Percentiles rank a stretch among this genome's conserved stretches.
Evolutionary conservation across 2,113 vertebrate genomes (phyloP).

Genomic region (Sceloporus tristichus): DNA sequence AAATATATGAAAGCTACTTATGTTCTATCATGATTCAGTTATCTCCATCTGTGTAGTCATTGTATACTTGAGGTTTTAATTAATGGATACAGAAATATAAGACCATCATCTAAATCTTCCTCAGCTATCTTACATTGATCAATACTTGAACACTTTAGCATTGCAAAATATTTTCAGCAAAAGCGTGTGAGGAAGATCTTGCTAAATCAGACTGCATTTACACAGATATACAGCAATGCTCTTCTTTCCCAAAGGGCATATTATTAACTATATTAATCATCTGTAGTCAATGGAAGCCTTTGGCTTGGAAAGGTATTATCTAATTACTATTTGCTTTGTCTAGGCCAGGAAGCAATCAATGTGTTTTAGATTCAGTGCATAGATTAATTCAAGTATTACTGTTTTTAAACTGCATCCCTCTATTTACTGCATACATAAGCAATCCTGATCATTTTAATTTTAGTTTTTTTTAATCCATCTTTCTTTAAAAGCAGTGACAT

Average conservation of each 20-base stretch:
- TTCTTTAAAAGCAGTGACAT: no score
- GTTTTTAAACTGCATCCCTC: conserved; percentile 8
- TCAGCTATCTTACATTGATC: not conserved
- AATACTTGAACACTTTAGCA: conserved; percentile 28
- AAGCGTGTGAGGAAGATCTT: not conserved
- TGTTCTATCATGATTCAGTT: not conserved
- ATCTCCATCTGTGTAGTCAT: not conserved
- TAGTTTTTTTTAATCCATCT: not conserved
- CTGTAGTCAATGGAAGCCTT: not conserved
- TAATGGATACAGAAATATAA: not conserved
- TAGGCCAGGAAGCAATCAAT: conserved; percentile 1
- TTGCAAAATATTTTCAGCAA: conserved; percentile 36
- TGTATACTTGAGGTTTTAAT: not conserved
- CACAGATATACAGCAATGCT: not conserved
- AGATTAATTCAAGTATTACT: conserved; percentile 10
- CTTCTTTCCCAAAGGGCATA: conserved; percentile 12
- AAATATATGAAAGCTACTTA: not conserved
- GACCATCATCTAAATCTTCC: not conserved
- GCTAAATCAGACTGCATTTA: not conserved
- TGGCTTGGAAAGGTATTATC: conserved; percentile 22
- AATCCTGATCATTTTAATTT: conserved; percentile 2
- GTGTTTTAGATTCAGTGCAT: not conserved
- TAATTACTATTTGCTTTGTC: conserved; percentile 18
- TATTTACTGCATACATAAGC: not conserved
- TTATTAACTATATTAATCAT: conserved; percentile 16